Percentiles rank a stretch among this genome's conserved stretches.
These are phyloP conservation scores for Cheilosia vernalis DNA, from an alignment of 2,888 invertebrate species.

Conservation along the genomic window DNA sequence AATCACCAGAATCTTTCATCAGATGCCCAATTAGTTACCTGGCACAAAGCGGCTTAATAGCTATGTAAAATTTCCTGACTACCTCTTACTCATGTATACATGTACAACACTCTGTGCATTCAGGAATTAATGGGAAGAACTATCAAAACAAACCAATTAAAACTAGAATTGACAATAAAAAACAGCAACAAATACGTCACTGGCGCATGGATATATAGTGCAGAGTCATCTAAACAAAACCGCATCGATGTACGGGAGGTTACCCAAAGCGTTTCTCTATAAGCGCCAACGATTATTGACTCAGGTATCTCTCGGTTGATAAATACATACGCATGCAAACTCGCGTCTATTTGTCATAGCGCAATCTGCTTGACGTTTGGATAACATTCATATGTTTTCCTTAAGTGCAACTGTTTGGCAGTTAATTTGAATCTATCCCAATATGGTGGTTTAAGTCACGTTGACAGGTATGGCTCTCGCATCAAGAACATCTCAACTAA, in stretches of 20 bases:
- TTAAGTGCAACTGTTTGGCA: slow-evolving; percentile 5
- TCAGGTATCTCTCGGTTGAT: slow-evolving; percentile 4
- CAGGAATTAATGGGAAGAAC: background rate
- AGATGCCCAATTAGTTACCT: background rate
- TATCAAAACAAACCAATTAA: slow-evolving; percentile 24
- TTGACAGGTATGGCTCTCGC: background rate
- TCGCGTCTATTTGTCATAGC: background rate
- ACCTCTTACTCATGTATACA: slow-evolving; percentile 5
- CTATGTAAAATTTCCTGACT: background rate
- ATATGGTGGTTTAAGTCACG: background rate
- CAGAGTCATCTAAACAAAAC: slow-evolving; percentile 36
- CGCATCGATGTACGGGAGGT: background rate
- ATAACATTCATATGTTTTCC: slow-evolving; percentile 6
- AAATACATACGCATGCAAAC: background rate
- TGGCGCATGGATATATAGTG: background rate
- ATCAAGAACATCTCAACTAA: background rate
- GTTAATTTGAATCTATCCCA: background rate
- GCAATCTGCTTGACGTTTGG: background rate
- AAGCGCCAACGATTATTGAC: background rate
- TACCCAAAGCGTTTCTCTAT: background rate
- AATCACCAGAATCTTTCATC: slow-evolving; percentile 18
- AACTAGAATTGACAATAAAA: slow-evolving; percentile 4
- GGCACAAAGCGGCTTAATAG: background rate
- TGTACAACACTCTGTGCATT: background rate
- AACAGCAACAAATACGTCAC: slow-evolving; percentile 11